Conservation (phyloP, 1,140 invertebrate genomes). For the Pomacea maculata region DNA sequence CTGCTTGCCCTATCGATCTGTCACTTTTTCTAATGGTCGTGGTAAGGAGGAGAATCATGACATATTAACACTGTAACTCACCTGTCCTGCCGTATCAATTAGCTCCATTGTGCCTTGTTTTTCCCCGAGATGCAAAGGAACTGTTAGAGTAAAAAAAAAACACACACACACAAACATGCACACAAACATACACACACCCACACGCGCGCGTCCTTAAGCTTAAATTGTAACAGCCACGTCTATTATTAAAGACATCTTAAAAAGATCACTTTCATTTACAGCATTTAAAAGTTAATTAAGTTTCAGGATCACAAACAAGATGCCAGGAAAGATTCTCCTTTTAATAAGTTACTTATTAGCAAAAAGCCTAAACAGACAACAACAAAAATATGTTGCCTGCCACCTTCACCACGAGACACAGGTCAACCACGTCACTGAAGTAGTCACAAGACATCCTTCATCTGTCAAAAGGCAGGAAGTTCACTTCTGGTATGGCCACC, state of each 20-base stretch:
- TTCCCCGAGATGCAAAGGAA: slow-evolving; percentile 8
- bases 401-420: no score
- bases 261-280: not conserved
- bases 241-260: not conserved
- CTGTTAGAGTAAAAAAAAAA: not conserved
- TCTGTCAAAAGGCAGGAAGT: no score
- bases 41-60: no score
- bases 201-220: no score
- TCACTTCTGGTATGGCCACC: no score
- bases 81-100: slow-evolving; percentile 32
- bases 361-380: not conserved
- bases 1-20: no score
- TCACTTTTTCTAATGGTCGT: no score
- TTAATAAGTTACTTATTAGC: not conserved
- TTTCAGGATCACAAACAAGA: not conserved
- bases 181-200: not conserved
- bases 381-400: not conserved
- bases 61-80: not conserved
- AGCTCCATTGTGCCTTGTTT: slow-evolving; percentile 8
- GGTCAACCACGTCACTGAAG: no score
- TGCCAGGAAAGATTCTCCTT: not conserved
- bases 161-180: not conserved
- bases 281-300: no score
- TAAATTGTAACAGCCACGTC: not conserved
- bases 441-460: no score